phyloP scores from a whole-genome alignment of 2,888 invertebrate species.

The Archips xylosteana region DNA sequence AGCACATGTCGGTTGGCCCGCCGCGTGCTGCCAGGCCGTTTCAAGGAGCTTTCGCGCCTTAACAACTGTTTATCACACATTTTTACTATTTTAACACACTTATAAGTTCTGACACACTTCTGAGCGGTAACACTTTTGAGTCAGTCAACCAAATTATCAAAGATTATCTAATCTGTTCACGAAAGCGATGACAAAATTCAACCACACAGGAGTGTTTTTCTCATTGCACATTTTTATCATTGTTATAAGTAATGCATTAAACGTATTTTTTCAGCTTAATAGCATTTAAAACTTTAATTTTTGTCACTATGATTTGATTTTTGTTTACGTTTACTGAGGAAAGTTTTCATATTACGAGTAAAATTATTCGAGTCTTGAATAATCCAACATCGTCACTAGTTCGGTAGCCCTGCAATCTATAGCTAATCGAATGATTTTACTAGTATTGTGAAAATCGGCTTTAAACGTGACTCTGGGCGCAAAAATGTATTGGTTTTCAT shows the following conservation, averaged over 20 bases:
- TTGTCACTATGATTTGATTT: too few relatives aligned
- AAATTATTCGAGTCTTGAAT: too few relatives aligned
- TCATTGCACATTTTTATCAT: background rate
- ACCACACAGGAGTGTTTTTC: background rate
- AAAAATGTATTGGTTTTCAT: too few relatives aligned
- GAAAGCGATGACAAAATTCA: background rate
- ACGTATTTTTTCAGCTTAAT: background rate
- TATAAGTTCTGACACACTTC: background rate
- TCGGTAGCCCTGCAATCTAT: too few relatives aligned
- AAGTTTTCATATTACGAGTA: too few relatives aligned
- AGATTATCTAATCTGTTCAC: background rate
- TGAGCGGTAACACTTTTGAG: background rate
- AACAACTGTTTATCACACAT: slow-evolving; percentile 70
- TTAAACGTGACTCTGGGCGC: too few relatives aligned
- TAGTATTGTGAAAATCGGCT: too few relatives aligned
- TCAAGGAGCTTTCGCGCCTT: slow-evolving; percentile 66
- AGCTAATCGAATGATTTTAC: too few relatives aligned
- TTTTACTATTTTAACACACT: slow-evolving; percentile 38
- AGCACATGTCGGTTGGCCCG: slow-evolving; percentile 67
- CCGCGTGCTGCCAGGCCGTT: slow-evolving; percentile 51
- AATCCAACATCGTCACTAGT: too few relatives aligned
- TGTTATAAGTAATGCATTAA: background rate
- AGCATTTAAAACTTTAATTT: background rate
- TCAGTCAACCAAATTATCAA: background rate
- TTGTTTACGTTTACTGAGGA: too few relatives aligned